phyloP scores from a whole-genome alignment of 2,888 invertebrate species.

The Chironomus tentans region DNA sequence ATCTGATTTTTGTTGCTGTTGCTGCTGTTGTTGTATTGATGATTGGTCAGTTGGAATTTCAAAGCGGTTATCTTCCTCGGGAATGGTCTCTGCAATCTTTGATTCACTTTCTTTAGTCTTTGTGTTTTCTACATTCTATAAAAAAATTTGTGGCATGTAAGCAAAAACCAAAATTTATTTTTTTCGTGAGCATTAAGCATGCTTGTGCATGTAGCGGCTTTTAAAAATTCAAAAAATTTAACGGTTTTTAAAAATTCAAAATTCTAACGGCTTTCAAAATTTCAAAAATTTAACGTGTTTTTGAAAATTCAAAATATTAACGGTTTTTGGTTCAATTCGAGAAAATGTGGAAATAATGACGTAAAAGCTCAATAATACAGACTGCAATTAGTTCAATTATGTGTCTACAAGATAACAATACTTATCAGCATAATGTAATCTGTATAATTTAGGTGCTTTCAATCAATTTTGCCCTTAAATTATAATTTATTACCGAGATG shows the following conservation, averaged over 20 bases:
- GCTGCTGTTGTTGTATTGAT: conserved; percentile 11
- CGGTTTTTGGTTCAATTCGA: neutral
- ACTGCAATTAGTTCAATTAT: too few relatives aligned
- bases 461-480: too few relatives aligned
- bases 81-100: neutral
- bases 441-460: too few relatives aligned
- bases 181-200: neutral
- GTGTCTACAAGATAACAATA: too few relatives aligned
- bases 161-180: too few relatives aligned
- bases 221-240: neutral
- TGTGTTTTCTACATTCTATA: neutral
- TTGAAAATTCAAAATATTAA: neutral
- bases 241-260: neutral
- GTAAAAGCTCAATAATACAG: too few relatives aligned
- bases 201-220: neutral
- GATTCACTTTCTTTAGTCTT: neutral
- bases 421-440: too few relatives aligned
- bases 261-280: neutral
- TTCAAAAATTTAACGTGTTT: neutral
- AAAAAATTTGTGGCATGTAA: too few relatives aligned
- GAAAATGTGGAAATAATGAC: neutral
- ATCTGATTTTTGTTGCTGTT: conserved; percentile 23
- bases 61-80: conserved; percentile 30
- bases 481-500: too few relatives aligned
- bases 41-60: conserved; percentile 32